Evolutionary conservation across 2,888 invertebrate species (phyloP), one percentile per base, ranked within the genome.

Genomic region (Didymodactylos carnosus): DNA sequence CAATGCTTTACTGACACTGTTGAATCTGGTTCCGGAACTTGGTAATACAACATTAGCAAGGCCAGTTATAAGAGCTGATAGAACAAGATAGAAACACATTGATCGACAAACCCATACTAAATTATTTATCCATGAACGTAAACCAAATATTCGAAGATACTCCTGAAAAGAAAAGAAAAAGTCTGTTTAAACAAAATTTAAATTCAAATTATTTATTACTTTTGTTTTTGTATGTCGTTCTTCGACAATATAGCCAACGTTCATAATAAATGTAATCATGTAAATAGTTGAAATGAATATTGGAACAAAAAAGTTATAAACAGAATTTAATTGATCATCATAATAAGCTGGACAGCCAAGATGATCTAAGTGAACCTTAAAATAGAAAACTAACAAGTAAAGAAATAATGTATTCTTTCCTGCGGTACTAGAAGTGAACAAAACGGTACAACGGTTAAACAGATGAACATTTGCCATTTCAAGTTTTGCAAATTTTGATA

Each of bases 161-260:
- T 73, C 73, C 73, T 73, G n/a, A 13, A 14, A 14, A 13, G 19
- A 62, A 13, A 46, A 46, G 16, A 46, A 46, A 19, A 46, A 16
- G 19, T 46, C 19, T 16, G 19, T 19, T 16, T 46, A 46, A 46
- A 19, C 46, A 43, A 23, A 11, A 27, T 23, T 25, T 51, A 13
- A 35, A 19, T 72, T 23, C n/a, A 39, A 13, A 27, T 39, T 71
- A 11, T n/a, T 41, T 13, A 29, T 71, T 62, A 72, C 72, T 35
- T 72, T 72, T 69, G 69, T 72, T 69, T 72, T 72, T 39, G 72
- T 14, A 23, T 72, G 72, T 23, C 69, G 53, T 72, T 72, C 72
- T n/a, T 25, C 40, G 19, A 72, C 69, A 29, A 72, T 72, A 35
- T 40, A 62, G 46, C 72, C 72, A 3, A 72, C 25, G 7, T 35